Evolutionary conservation across 2,113 vertebrate genomes (phyloP).

Genomic region (Xenotilapia leptura): DNA sequence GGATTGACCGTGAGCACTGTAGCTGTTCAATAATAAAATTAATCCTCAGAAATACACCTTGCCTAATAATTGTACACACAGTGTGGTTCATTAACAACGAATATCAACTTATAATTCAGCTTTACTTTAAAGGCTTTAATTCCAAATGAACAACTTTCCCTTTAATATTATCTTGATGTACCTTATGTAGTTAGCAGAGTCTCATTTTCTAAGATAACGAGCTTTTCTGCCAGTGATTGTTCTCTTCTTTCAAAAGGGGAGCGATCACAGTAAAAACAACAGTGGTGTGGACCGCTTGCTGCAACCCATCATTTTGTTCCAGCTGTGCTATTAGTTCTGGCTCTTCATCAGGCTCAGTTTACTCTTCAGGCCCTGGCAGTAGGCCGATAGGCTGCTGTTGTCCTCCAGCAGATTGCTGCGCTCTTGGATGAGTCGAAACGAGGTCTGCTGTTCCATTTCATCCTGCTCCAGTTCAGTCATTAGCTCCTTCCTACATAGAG

Average conservation of each 20-base stretch:
- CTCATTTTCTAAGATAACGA: neutral
- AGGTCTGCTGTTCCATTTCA: slow-evolving; percentile 94
- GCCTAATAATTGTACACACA: neutral
- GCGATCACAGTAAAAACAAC: neutral
- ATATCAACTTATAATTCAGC: neutral
- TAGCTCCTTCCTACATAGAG: slow-evolving; percentile 79
- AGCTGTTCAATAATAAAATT: neutral
- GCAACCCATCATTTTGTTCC: neutral
- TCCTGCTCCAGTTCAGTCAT: slow-evolving; percentile 94
- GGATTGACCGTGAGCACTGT: neutral
- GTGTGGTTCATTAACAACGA: neutral
- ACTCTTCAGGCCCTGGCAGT: slow-evolving; percentile 89
- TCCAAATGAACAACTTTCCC: neutral
- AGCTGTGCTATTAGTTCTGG: slow-evolving; percentile 74
- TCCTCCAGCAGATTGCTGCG: slow-evolving; percentile 95
- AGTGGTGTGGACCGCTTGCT: neutral
- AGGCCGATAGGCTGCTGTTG: slow-evolving; percentile 87
- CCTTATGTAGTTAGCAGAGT: neutral
- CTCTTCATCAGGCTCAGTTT: slow-evolving; percentile 88
- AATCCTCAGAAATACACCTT: neutral
- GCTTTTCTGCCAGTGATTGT: neutral
- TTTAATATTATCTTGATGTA: neutral
- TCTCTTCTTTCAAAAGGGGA: neutral
- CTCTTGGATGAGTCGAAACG: slow-evolving; percentile 91
- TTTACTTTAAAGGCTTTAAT: neutral